Percentiles rank a stretch among this genome's conserved stretches.
phyloP scores from a whole-genome alignment of 1,140 invertebrate genomes.

The Conus ventricosus region DNA sequence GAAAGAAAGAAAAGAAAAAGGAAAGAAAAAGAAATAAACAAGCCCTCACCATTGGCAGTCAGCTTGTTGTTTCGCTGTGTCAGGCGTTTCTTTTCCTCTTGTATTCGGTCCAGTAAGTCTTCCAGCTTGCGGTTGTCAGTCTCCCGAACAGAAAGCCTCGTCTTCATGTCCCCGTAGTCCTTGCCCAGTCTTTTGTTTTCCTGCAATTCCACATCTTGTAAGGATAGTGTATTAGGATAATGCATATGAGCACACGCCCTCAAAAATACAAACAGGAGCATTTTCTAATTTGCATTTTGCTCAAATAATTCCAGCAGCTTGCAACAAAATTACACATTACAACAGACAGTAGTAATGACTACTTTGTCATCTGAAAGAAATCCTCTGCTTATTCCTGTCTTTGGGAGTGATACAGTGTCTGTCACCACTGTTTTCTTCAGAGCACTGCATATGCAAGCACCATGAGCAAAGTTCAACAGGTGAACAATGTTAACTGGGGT shows the following conservation, averaged over 20 bases:
- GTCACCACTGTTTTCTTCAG: too few species aligned
- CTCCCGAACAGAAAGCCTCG: constrained; percentile 54
- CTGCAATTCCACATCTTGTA: constrained; percentile 38
- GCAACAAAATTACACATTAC: background rate
- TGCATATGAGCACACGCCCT: too few species aligned
- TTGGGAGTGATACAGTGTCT: too few species aligned
- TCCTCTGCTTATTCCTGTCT: too few species aligned
- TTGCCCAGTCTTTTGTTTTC: constrained; percentile 62
- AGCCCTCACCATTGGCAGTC: constrained; percentile 67
- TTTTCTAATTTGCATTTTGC: background rate
- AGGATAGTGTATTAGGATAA: too few species aligned
- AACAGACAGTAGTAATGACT: background rate
- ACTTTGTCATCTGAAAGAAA: too few species aligned
- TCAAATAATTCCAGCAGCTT: background rate
- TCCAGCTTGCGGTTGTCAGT: constrained; percentile 67
- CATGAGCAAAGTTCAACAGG: too few species aligned
- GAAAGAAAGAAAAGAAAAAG: background rate
- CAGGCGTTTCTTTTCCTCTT: constrained; percentile 72
- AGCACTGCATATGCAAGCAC: too few species aligned
- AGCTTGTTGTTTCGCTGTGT: constrained; percentile 70
- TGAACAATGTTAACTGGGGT: too few species aligned
- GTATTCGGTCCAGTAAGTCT: constrained; percentile 67
- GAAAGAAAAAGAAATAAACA: background rate
- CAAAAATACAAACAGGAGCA: too few species aligned
- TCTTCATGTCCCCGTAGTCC: constrained; percentile 62